Evolutionary conservation across 1,140 invertebrate genomes (phyloP).

Genomic region (Aphelenchoides fujianensis): DNA sequence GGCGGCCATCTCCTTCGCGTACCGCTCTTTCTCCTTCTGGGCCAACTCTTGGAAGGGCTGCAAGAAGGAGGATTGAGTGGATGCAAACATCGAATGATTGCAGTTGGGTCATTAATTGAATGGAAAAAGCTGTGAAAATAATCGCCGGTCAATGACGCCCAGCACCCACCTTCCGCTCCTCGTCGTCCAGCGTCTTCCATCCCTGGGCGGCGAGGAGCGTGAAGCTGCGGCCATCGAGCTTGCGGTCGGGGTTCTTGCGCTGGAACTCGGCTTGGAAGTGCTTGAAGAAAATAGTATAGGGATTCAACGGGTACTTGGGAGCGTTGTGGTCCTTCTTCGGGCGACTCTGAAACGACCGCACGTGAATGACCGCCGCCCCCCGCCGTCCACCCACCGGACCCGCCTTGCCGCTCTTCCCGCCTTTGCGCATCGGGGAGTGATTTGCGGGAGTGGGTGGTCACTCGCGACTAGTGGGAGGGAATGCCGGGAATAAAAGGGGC

Average conservation of each 20-base stretch:
- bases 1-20: conserved; percentile 2
- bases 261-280: conserved; percentile 7
- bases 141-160: no score
- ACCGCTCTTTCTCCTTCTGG: conserved; percentile 2
- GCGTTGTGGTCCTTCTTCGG: conserved; percentile 17
- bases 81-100: no score
- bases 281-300: conserved; percentile 9
- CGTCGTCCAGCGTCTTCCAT: not conserved
- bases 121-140: no score
- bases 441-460: no score
- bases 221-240: not conserved
- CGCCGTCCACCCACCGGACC: not conserved
- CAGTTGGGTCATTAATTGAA: no score
- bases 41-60: conserved; percentile 19
- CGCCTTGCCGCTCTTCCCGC: not conserved
- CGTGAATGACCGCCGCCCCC: not conserved
- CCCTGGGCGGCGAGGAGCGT: not conserved
- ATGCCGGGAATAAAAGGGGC: no score
- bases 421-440: no score
- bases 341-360: not conserved
- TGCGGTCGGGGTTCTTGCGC: not conserved
- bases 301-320: conserved; percentile 7
- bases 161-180: conserved; percentile 14
- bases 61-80: no score
- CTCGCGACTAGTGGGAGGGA: no score